Conservation (phyloP, 2,888 invertebrate genomes). For the Morpho deidamia region DNA sequence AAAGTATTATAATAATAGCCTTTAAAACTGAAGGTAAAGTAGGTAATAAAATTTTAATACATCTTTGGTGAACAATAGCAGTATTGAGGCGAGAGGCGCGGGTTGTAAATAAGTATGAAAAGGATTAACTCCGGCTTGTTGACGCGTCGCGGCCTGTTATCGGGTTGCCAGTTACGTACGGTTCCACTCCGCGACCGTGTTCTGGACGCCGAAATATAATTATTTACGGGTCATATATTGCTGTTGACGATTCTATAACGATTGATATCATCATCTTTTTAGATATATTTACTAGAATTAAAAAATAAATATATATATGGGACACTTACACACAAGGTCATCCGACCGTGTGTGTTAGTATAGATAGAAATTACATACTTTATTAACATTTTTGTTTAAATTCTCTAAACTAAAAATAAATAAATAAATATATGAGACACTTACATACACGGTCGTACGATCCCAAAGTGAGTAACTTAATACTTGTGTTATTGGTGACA, state of each 20-base stretch:
- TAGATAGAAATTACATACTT: too few species aligned
- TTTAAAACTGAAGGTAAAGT: slow-evolving; percentile 17
- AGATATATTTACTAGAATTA: neutral
- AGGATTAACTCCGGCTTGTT: slow-evolving; percentile 73
- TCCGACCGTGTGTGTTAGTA: too few species aligned
- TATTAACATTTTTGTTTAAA: too few species aligned
- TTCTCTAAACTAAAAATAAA: too few species aligned
- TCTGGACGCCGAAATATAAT: slow-evolving; percentile 47
- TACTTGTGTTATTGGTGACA: too few species aligned
- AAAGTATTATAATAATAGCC: slow-evolving; percentile 12
- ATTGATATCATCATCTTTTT: slow-evolving; percentile 8
- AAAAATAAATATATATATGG: too few species aligned
- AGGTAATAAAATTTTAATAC: slow-evolving; percentile 47
- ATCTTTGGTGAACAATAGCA: slow-evolving; percentile 58
- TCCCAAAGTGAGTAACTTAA: too few species aligned
- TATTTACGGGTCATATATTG: slow-evolving; percentile 47
- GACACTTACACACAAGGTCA: too few species aligned
- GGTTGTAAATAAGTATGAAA: slow-evolving; percentile 66
- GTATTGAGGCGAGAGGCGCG: slow-evolving; percentile 42
- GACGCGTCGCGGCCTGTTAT: slow-evolving; percentile 67
- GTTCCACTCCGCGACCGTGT: slow-evolving; percentile 36
- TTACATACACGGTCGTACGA: too few species aligned
- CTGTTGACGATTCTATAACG: slow-evolving; percentile 31
- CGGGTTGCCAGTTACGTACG: slow-evolving; percentile 43
- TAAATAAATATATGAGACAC: too few species aligned